Evolutionary conservation across 2,797 vertebrate genomes (phyloP).

Genomic region (Trematomus bernacchii): DNA sequence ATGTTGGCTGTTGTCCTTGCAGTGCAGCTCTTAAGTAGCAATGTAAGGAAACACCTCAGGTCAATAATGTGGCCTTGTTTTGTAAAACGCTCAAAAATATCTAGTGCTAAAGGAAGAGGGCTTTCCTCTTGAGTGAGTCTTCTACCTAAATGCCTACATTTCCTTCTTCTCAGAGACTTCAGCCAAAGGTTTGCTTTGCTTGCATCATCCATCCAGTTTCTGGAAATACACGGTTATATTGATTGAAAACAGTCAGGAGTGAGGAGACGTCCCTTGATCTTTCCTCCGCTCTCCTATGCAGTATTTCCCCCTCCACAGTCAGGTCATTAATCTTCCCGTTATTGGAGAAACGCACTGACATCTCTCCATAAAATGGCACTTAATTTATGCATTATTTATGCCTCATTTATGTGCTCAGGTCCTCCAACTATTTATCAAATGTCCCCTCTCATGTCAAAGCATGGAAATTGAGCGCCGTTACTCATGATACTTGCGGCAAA

Average conservation of each 20-base stretch:
- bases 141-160: conserved; percentile 43
- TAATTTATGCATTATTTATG: conserved; percentile 86
- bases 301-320: conserved; percentile 63
- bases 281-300: conserved; percentile 54
- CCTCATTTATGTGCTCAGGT: conserved; percentile 82
- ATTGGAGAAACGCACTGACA: conserved; percentile 81
- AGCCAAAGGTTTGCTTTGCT: conserved; percentile 65
- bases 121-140: conserved; percentile 30
- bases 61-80: background rate
- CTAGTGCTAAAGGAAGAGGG: background rate
- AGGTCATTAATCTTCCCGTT: conserved; percentile 80
- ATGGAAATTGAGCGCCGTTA: conserved; percentile 78
- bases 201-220: conserved; percentile 67
- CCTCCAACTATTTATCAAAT: conserved; percentile 82
- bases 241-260: conserved; percentile 78
- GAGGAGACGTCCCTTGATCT: conserved; percentile 74
- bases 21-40: background rate
- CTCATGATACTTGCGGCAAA: conserved; percentile 71
- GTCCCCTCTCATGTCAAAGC: conserved; percentile 80
- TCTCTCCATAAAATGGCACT: conserved; percentile 82
- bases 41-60: background rate
- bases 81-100: conserved; percentile 22
- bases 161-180: conserved; percentile 56
- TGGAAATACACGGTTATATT: conserved; percentile 74
- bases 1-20: background rate